Evolutionary conservation across 2,113 vertebrate genomes (phyloP), one percentile per base, ranked within the genome.

Genomic region (Butastur rufipennis): DNA sequence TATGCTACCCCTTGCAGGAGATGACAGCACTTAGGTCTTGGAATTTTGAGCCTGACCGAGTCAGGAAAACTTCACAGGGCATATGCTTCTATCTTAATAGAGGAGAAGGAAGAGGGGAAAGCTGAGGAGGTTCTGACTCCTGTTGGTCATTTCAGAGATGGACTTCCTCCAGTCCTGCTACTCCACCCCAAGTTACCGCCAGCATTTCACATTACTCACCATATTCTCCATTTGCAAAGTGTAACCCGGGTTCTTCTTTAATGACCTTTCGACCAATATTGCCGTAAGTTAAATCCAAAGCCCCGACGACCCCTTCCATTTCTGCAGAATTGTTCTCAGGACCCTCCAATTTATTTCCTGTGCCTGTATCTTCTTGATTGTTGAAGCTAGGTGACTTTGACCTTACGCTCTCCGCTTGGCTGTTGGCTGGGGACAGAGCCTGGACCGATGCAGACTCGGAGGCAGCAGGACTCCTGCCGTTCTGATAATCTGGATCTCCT

Each of bases 221-320:
- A 71, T 98, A 99, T 52, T 99, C 99, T 95, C 98, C 99, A 68
- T 98, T 98, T 31, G 98, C 78, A 79, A 98, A 98, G 20, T 97
- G 95, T 74, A 98, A 59, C 65, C 99, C 98, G 2, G 98, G 99
- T 50, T 99, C 99, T 88, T 99, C 98, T 79, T 99, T 98, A 83
- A 99, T 98, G 36, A 95, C 89, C 96, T 98, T 98, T 55, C 98
- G 97, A 62, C 97, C 98, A 32, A 98, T 97, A 81, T 83, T 99
- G 82, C 98, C 98, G 1, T 98, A 98, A 5, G 99, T 99, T 93
- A 99, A 98, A 98, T 99, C 99, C 95, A 99, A 97, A 84, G 99
- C 99, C 42, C 99, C 97, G 4, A 98, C 97, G 10, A 98, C 97
- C n/a, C 98, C 98, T 98, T 99, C 99, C 25, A 94, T 80, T 63